phyloP scores from a whole-genome alignment of 1,140 invertebrate genomes.

The Drosophila repleta region DNA sequence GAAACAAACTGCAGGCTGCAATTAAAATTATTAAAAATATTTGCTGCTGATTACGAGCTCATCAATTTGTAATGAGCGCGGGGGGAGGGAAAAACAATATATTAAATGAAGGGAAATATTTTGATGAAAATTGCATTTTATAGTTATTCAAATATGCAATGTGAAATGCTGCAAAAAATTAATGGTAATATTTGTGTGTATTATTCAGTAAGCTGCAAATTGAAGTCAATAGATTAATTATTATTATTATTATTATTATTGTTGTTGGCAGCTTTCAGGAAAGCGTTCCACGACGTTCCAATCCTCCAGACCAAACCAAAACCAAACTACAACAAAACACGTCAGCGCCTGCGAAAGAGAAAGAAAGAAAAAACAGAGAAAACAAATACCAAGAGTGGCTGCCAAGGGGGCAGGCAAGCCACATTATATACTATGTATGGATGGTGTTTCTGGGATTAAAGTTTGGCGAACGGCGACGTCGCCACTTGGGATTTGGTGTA shows the following conservation, averaged over 20 bases:
- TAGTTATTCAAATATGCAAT: conserved; percentile 48
- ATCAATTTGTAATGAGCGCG: conserved; percentile 67
- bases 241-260: conserved; percentile 19
- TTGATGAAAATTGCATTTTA: conserved; percentile 16
- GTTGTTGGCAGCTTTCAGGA: conserved; percentile 28
- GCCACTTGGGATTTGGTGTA: conserved; percentile 26
- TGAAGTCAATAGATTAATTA: conserved; percentile 76
- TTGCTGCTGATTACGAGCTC: conserved; percentile 61
- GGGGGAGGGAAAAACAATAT: conserved; percentile 17
- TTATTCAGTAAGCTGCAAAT: conserved; percentile 71
- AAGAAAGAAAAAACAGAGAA: conserved; percentile 15
- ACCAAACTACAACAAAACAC: conserved; percentile 73
- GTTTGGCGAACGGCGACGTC: conserved; percentile 29
- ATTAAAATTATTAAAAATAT: conserved; percentile 41
- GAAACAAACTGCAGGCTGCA: conserved; percentile 30
- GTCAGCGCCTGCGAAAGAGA: conserved; percentile 60
- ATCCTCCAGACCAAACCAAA: conserved; percentile 59
- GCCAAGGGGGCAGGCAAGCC: conserved; percentile 34
- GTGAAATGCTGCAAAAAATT: conserved; percentile 61
- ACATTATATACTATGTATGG: conserved; percentile 44
- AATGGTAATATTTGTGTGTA: conserved; percentile 54
- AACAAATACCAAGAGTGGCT: conserved; percentile 37
- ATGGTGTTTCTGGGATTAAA: conserved; percentile 33
- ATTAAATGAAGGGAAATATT: conserved; percentile 19
- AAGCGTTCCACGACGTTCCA: conserved; percentile 38